Evolutionary conservation across 2,797 vertebrate genomes (phyloP), one percentile per base, ranked within the genome.

Genomic region (Podarcis lilfordi): DNA sequence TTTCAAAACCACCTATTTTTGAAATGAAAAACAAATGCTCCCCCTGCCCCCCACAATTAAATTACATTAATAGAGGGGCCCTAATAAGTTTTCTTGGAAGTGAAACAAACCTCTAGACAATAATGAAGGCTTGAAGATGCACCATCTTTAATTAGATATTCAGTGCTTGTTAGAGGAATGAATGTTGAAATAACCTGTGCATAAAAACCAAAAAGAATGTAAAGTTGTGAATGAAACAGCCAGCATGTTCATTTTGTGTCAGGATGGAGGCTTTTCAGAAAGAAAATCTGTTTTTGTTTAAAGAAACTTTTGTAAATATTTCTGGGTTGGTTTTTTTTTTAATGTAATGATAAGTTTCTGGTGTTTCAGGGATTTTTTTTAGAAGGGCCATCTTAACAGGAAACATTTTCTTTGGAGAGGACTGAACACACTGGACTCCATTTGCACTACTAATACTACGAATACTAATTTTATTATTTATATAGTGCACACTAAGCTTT

Each of bases 1-100:
- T 95, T 96, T 96, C 92, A 96, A 94, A 96, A 95, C 92, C 91
- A 95, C 93, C 91, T 96, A 72, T 95, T 96, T 96, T 91, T 94
- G 94, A 93, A 97, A 97, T 94, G 91, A 90, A 96, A 97, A 97
- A 95, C 95, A 97, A 97, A 96, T 97, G 96, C 92, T 87, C 1
- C 50, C 93, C 86, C 88, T 90, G 68, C 25, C 84, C 1, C 35
- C 93, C 86, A 87, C 95, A 95, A 94, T 95, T 95, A 96, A 94
- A 95, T 96, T 95, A 95, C 88, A 94, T 96, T 96, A 96, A 96
- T 96, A 96, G 89, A 89, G 93, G 92, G 88, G 95, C 96, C 95
- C 91, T 95, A 88, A 93, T 96, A 95, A 87, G 88, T 89, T 92
- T 68, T 69, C 92, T 95, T 94, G 92, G 95, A 94, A 95, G 91